Percentiles rank a stretch among this genome's conserved stretches.
Evolutionary conservation across 2,113 vertebrate species (phyloP).

Genomic region (Bubo bubo): DNA sequence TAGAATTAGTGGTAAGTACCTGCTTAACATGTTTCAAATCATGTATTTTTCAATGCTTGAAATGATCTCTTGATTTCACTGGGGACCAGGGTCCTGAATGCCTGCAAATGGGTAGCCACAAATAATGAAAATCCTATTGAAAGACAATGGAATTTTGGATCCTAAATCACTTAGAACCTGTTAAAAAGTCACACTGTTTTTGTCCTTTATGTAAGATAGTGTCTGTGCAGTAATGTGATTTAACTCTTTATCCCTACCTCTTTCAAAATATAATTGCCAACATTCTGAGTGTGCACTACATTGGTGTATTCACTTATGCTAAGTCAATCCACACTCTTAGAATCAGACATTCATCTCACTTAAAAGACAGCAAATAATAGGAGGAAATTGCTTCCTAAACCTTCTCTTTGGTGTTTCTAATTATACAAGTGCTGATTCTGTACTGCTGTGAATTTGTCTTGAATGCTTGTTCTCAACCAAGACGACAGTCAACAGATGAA

Average conservation of each 20-base stretch:
- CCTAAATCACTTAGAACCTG: background rate
- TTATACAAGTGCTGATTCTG: background rate
- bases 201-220: background rate
- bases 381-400: background rate
- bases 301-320: background rate
- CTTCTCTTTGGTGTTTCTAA: background rate
- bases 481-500: too few species aligned
- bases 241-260: background rate
- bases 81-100: too few species aligned
- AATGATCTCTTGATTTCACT: background rate
- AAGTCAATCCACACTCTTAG: background rate
- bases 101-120: background rate
- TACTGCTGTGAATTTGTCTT: background rate
- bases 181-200: background rate
- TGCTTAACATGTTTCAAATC: background rate
- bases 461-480: background rate
- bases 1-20: background rate
- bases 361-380: background rate
- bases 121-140: background rate
- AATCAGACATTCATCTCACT: background rate
- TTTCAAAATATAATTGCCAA: background rate
- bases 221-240: background rate
- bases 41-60: background rate
- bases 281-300: background rate
- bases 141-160: background rate